Percentiles rank a stretch among this genome's conserved stretches.
These are phyloP conservation scores for Amiota minor DNA, from an alignment of 2,888 invertebrate species.

Conservation along the genomic window DNA sequence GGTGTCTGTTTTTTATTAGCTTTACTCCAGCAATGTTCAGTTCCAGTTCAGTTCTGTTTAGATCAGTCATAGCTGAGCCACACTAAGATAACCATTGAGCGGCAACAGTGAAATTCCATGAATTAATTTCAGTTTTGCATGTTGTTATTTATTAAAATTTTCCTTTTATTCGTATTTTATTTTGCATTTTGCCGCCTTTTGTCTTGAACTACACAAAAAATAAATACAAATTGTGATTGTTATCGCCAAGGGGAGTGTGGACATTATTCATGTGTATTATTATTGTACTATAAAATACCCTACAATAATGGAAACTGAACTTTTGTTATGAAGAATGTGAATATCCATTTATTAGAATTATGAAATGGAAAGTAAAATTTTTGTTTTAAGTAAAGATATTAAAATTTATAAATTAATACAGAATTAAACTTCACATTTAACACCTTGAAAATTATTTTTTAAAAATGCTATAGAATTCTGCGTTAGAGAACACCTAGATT, in stretches of 20 bases:
- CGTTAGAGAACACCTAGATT: too few species aligned
- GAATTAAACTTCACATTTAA: too few species aligned
- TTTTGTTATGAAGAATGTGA: too few species aligned
- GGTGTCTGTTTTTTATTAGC: slow-evolving; percentile 67
- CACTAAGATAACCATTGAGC: background rate
- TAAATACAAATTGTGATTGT: slow-evolving; percentile 14
- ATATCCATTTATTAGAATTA: too few species aligned
- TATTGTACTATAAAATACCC: slow-evolving; percentile 34
- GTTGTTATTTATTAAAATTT: slow-evolving; percentile 70
- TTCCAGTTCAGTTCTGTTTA: slow-evolving; percentile 22
- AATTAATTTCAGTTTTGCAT: slow-evolving; percentile 74
- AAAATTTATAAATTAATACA: too few species aligned
- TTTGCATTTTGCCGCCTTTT: slow-evolving; percentile 49
- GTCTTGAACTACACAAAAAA: slow-evolving; percentile 46
- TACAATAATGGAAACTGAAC: too few species aligned
- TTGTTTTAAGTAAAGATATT: too few species aligned
- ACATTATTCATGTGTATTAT: slow-evolving; percentile 32
- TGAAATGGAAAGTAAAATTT: too few species aligned
- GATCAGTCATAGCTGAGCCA: slow-evolving; percentile 1
- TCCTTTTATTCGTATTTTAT: slow-evolving; percentile 39
- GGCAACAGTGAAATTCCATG: slow-evolving; percentile 60
- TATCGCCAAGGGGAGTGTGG: slow-evolving; percentile 1
- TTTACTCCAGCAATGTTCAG: slow-evolving; percentile 26
- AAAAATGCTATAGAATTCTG: too few species aligned
- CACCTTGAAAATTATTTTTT: too few species aligned